Percentiles rank a stretch among this genome's conserved stretches.
Conservation (phyloP, 2,888 invertebrate genomes). For the Empis livida region DNA sequence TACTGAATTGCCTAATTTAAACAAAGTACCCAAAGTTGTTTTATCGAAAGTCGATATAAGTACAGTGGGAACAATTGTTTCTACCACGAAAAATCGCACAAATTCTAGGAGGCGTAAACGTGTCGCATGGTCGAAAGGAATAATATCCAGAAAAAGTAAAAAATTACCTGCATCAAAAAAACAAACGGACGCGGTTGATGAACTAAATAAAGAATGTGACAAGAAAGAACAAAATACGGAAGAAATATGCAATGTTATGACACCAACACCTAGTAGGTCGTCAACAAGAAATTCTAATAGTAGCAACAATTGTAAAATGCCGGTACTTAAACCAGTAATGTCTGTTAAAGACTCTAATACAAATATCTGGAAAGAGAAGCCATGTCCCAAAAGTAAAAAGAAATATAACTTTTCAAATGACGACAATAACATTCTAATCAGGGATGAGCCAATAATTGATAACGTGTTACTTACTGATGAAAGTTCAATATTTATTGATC, state of each 20-base stretch:
- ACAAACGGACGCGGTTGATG: not conserved
- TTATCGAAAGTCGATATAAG: too few relatives aligned
- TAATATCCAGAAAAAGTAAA: too few relatives aligned
- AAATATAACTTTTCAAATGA: constrained; percentile 1
- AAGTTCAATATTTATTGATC: not conserved
- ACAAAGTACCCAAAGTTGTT: too few relatives aligned
- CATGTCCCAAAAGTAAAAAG: constrained; percentile 10
- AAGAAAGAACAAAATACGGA: not conserved
- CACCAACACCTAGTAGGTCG: constrained; percentile 6
- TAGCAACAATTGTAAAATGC: constrained; percentile 13
- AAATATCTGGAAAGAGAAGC: constrained; percentile 1
- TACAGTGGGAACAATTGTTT: too few relatives aligned
- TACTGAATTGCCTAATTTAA: too few relatives aligned
- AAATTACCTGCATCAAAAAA: too few relatives aligned
- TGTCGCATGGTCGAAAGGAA: too few relatives aligned
- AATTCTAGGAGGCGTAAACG: too few relatives aligned
- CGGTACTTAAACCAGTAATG: constrained; percentile 18
- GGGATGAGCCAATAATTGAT: not conserved
- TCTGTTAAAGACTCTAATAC: constrained; percentile 16
- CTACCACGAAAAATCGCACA: too few relatives aligned
- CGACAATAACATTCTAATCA: not conserved
- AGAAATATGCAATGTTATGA: constrained; percentile 1
- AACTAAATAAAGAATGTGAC: too few relatives aligned
- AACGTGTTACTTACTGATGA: not conserved
- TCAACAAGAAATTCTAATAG: not conserved